A percentile compares a stretch with the other conserved stretches of the same genome.
These are phyloP conservation scores for Malaclemys terrapin DNA, from an alignment of 2,113 vertebrate genomes.

Conservation along the genomic window DNA sequence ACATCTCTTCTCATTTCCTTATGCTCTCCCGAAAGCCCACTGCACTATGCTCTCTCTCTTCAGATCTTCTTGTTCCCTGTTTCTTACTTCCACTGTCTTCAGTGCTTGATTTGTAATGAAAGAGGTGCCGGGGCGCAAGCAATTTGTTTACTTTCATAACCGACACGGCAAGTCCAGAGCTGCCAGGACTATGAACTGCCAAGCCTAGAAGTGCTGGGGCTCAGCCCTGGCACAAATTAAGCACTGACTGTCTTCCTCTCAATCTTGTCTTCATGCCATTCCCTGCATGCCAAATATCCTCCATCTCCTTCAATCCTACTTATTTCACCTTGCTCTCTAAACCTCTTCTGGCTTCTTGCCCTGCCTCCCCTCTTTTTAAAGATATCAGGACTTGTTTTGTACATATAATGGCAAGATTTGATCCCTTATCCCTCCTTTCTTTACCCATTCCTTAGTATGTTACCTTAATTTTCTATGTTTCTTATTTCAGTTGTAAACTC, in stretches of 20 bases:
- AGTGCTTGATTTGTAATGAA: too few relatives aligned
- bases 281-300: neutral
- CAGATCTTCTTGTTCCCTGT: neutral
- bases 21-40: neutral
- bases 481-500: neutral
- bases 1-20: neutral
- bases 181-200: too few relatives aligned
- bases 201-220: neutral
- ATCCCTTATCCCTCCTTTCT: neutral
- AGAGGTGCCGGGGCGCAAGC: too few relatives aligned
- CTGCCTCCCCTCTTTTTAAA: neutral
- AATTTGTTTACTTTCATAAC: too few relatives aligned
- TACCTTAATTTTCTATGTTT: neutral
- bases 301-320: neutral
- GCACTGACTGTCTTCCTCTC: neutral
- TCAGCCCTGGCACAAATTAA: neutral
- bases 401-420: neutral
- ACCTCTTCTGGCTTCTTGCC: neutral
- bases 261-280: neutral
- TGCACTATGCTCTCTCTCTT: neutral
- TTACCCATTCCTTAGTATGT: neutral
- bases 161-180: neutral
- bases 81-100: neutral
- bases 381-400: neutral
- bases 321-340: neutral